A percentile compares a stretch with the other conserved stretches of the same genome.
These are phyloP conservation scores for Eupeodes corollae DNA, from an alignment of 1,140 invertebrate genomes.

Conservation along the genomic window DNA sequence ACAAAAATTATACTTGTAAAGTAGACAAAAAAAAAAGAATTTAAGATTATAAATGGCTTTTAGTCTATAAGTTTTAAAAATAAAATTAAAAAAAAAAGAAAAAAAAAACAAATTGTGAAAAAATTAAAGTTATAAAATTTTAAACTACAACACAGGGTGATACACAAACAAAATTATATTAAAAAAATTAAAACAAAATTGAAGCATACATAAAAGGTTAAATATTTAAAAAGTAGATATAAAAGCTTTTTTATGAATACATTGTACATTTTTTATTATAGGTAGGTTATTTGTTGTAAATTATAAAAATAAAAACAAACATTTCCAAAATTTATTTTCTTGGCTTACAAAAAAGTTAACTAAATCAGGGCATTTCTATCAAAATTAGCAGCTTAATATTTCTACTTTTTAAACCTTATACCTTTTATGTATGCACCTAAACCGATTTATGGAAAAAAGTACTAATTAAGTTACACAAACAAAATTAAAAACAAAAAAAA, in stretches of 20 bases:
- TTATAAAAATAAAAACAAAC: too few relatives aligned
- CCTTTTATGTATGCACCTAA: too few relatives aligned
- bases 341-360: too few relatives aligned
- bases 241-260: neutral
- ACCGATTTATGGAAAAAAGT: too few relatives aligned
- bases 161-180: slow-evolving; percentile 27
- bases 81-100: slow-evolving; percentile 13
- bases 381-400: too few relatives aligned
- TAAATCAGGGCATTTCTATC: too few relatives aligned
- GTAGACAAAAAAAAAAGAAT: neutral
- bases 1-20: slow-evolving; percentile 3
- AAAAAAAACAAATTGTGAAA: slow-evolving; percentile 18
- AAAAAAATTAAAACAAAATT: slow-evolving; percentile 16
- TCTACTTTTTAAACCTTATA: too few relatives aligned
- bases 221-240: slow-evolving; percentile 32
- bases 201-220: slow-evolving; percentile 15
- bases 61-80: neutral
- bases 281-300: neutral
- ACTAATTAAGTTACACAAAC: too few relatives aligned
- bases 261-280: neutral
- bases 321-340: too few relatives aligned
- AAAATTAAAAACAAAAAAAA: too few relatives aligned
- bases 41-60: slow-evolving; percentile 3
- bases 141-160: slow-evolving; percentile 24
- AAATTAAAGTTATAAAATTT: slow-evolving; percentile 6